Conservation (phyloP, 2,888 invertebrate species). For the Aethes cnicana region DNA sequence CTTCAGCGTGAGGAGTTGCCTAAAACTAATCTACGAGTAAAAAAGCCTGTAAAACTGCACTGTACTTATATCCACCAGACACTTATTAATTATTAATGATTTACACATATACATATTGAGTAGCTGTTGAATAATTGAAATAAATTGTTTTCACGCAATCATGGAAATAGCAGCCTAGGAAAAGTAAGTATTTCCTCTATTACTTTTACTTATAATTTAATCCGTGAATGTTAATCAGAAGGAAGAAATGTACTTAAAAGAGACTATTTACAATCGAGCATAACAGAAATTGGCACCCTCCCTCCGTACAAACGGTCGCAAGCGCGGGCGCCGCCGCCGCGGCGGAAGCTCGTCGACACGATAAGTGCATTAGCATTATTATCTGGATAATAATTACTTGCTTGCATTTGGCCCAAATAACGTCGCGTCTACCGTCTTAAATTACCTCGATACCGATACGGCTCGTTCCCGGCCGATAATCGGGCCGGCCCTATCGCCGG, state of each 20-base stretch:
- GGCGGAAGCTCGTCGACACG: constrained; percentile 78
- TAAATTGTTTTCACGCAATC: constrained; percentile 54
- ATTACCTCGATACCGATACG: constrained; percentile 65
- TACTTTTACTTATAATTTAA: constrained; percentile 8
- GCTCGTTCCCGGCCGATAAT: constrained; percentile 52
- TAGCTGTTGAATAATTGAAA: constrained; percentile 49
- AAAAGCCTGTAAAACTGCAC: too few species aligned
- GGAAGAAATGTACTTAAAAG: constrained; percentile 1
- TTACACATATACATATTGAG: constrained; percentile 46
- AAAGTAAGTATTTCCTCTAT: constrained; percentile 42
- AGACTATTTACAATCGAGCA: constrained; percentile 11
- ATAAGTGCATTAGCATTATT: constrained; percentile 83
- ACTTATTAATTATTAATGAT: constrained; percentile 38
- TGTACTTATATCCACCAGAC: constrained; percentile 30
- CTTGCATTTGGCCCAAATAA: constrained; percentile 80
- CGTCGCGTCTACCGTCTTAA: constrained; percentile 71
- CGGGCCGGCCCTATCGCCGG: constrained; percentile 41
- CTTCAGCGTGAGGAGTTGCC: too few species aligned
- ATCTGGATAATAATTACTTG: constrained; percentile 81
- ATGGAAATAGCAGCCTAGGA: constrained; percentile 41
- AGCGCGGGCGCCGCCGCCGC: constrained; percentile 47
- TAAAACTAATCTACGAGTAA: too few species aligned
- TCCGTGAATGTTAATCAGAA: background rate
- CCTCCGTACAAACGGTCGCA: constrained; percentile 54
- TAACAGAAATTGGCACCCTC: constrained; percentile 38